Base-by-base conservation (phyloP, 2,888 invertebrate species). In the Eumerus sabulonum region DNA sequence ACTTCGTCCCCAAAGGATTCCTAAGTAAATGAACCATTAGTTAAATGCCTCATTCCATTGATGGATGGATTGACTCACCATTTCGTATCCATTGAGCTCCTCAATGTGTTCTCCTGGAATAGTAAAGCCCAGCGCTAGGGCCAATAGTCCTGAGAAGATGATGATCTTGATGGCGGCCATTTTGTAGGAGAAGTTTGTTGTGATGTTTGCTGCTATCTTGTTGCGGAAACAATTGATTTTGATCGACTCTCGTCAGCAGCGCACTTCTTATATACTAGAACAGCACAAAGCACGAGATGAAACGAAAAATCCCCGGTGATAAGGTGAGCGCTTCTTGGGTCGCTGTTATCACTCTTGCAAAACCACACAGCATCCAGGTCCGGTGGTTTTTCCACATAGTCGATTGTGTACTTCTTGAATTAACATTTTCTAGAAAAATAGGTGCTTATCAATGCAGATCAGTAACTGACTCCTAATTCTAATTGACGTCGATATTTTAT, bases 121-220 rank as follows among this genome's bases (percentile, higher is more conserved):
- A n/a, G 44, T 35, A 9, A 44, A 68, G 12, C 67, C 57, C 50
- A 59, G 36, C 0, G 67, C 44, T 1, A 68, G 9, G 7, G 59
- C 59, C 18, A 59, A 19, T 18, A 68, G 38, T 9, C 44, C 67
- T 9, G 14, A 2, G 19, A 68, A 12, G 14, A 68, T 18, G 16
- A 59, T 51, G 2, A 59, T 9, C n/a, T 67, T 67, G 2, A 59
- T 13, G 27, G 19, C 50, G 35, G 42, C 44, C 73, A 74, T 74
- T 54, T 40, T 40, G 40, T 3, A 40, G 27, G n/a, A 9, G 7
- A 35, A 9, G 11, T 11, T 40, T 40, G 3, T 3, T 5, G 40
- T 40, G 2, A 40, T 5, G 11, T n/a, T 7, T 40, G 11, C 27
- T 54, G 36, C 12, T 47, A 3, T 18, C 12, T 9, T 17, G 19